Conservation (phyloP, 2,888 invertebrate genomes). For the Bellardia bayeri region DNA sequence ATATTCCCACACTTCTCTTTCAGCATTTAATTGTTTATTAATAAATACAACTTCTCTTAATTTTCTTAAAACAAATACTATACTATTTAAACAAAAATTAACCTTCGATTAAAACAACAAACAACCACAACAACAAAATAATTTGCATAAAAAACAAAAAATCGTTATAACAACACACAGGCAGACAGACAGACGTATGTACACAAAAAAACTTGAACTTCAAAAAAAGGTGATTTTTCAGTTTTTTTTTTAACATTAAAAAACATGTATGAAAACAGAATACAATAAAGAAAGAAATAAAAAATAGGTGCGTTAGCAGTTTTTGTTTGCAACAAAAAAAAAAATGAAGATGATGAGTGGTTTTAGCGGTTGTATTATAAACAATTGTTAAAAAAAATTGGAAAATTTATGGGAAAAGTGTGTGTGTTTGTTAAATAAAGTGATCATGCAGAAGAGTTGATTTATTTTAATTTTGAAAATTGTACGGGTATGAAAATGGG, state of each 20-base stretch:
- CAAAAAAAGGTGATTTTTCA: constrained; percentile 29
- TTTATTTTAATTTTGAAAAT: neutral
- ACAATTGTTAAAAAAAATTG: neutral
- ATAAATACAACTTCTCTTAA: neutral
- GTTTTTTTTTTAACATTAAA: constrained; percentile 3
- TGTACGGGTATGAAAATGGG: constrained; percentile 21
- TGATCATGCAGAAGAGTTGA: constrained; percentile 17
- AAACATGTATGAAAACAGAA: constrained; percentile 22
- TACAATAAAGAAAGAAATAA: constrained; percentile 13
- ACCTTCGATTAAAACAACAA: constrained; percentile 18
- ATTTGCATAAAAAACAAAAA: constrained; percentile 22
- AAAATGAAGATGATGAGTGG: neutral
- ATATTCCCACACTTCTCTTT: constrained; percentile 1
- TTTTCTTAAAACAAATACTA: neutral
- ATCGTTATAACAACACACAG: neutral
- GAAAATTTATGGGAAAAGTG: neutral
- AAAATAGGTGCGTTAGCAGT: constrained; percentile 48
- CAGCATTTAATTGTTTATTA: neutral
- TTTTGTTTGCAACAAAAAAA: neutral
- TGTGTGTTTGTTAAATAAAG: neutral
- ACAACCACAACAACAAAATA: neutral
- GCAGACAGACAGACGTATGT: neutral
- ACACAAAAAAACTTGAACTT: constrained; percentile 48
- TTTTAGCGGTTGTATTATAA: neutral
- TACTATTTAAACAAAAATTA: constrained; percentile 11